A percentile compares a stretch with the other conserved stretches of the same genome.
These are phyloP conservation scores for Euphonia xanthogaster DNA, from an alignment of 2,797 vertebrate genomes.

Conservation along the genomic window DNA sequence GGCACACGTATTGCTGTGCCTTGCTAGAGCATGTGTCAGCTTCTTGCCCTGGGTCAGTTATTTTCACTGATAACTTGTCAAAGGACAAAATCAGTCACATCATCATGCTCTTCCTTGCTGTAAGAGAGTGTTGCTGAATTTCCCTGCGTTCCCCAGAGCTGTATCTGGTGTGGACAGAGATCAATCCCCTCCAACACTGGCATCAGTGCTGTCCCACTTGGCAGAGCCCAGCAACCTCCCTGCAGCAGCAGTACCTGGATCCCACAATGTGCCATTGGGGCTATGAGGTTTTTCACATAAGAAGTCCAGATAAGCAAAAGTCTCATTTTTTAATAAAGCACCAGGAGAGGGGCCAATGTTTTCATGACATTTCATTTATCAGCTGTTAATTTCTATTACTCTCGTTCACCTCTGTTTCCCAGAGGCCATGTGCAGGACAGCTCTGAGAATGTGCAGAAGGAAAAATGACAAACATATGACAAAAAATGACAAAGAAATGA, in stretches of 20 bases:
- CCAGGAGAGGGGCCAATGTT: neutral
- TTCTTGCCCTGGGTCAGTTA: neutral
- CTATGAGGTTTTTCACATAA: neutral
- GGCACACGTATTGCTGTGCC: neutral
- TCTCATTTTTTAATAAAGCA: neutral
- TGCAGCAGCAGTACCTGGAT: neutral
- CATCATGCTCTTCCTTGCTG: neutral
- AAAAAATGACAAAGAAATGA: too few species aligned
- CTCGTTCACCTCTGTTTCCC: neutral
- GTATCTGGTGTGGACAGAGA: neutral
- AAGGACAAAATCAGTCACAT: neutral
- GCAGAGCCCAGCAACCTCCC: neutral
- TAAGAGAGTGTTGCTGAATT: neutral
- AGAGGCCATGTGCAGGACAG: neutral
- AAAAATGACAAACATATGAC: neutral
- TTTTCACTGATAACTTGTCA: neutral
- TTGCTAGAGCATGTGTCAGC: neutral
- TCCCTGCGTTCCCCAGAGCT: neutral
- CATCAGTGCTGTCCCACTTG: rapidly evolving
- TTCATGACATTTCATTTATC: neutral
- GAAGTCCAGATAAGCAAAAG: neutral
- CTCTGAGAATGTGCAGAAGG: neutral
- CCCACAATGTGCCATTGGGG: rapidly evolving
- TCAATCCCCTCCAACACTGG: neutral
- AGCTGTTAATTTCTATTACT: neutral